Percentiles rank a stretch among this genome's conserved stretches.
phyloP scores from a whole-genome alignment of 2,113 vertebrate species.

The Forbesichthys papilliferus region DNA sequence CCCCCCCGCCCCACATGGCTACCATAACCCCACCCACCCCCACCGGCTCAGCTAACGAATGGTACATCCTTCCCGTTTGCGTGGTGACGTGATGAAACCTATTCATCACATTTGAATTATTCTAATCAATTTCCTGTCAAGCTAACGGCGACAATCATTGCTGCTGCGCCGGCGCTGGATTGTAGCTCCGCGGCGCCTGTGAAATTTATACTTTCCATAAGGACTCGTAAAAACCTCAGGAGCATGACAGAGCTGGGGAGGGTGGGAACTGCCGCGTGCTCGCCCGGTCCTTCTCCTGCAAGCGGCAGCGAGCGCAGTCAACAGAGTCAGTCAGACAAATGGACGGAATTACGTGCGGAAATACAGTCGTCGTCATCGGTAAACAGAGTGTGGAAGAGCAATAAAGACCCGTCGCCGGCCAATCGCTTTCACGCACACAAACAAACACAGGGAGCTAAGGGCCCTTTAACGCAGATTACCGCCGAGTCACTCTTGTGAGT shows the following conservation, averaged over 20 bases:
- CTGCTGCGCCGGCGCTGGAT: slow-evolving; percentile 83
- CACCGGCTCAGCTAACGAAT: slow-evolving; percentile 55
- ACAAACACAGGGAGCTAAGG: slow-evolving; percentile 31
- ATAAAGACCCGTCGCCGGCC: slow-evolving; percentile 43
- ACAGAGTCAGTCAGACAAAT: slow-evolving; percentile 61
- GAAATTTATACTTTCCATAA: slow-evolving; percentile 80
- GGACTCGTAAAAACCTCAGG: slow-evolving; percentile 80
- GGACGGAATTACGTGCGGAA: slow-evolving; percentile 55
- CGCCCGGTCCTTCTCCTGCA: slow-evolving; percentile 30
- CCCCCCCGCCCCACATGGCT: slow-evolving; percentile 28
- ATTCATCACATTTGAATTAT: slow-evolving; percentile 95
- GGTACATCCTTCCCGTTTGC: slow-evolving; percentile 57
- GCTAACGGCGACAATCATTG: slow-evolving; percentile 88
- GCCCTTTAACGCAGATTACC: slow-evolving; percentile 1
- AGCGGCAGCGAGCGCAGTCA: slow-evolving; percentile 35
- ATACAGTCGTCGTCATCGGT: slow-evolving; percentile 19
- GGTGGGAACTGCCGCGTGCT: not conserved
- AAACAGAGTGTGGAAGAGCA: slow-evolving; percentile 56
- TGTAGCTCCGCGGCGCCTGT: slow-evolving; percentile 80
- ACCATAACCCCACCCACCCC: slow-evolving; percentile 4
- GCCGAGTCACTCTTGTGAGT: not conserved
- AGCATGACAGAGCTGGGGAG: slow-evolving; percentile 85
- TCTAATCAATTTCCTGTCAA: slow-evolving; percentile 97
- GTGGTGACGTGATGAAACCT: slow-evolving; percentile 87
- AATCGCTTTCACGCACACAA: slow-evolving; percentile 33